phyloP scores from a whole-genome alignment of 2,797 vertebrate genomes.

The Pangasius mekongensis region DNA sequence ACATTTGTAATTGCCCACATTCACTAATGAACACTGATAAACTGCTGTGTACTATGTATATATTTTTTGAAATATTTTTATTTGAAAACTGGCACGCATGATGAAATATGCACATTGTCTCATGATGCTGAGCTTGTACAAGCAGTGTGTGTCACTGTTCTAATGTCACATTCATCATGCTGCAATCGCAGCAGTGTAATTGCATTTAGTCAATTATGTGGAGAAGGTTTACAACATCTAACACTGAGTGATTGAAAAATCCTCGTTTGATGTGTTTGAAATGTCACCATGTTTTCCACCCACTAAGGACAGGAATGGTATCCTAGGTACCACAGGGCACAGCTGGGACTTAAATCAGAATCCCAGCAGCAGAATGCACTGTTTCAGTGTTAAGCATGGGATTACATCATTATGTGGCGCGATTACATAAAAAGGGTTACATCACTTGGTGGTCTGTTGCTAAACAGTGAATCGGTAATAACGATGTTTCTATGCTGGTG shows the following conservation, averaged over 20 bases:
- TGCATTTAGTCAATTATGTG: not conserved
- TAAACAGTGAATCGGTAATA: not conserved
- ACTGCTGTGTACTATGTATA: too few species aligned
- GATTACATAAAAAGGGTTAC: conserved; percentile 7
- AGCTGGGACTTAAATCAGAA: not conserved
- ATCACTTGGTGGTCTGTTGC: not conserved
- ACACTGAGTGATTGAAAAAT: not conserved
- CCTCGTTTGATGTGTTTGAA: not conserved
- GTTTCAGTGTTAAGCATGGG: not conserved
- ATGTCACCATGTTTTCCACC: not conserved
- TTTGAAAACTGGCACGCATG: not conserved
- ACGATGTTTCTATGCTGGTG: not conserved
- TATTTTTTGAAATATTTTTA: not conserved
- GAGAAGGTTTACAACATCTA: not conserved
- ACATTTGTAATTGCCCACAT: not conserved
- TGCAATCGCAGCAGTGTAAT: not conserved
- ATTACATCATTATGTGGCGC: conserved; percentile 1
- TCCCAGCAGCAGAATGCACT: not conserved
- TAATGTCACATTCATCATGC: not conserved
- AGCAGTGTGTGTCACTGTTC: not conserved
- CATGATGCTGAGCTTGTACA: not conserved
- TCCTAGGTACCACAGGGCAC: not conserved
- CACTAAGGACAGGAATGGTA: not conserved
- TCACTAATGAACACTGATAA: not conserved
- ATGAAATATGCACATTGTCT: not conserved